Conservation (phyloP, 2,888 invertebrate genomes). For the Cheilosia scutellata region DNA sequence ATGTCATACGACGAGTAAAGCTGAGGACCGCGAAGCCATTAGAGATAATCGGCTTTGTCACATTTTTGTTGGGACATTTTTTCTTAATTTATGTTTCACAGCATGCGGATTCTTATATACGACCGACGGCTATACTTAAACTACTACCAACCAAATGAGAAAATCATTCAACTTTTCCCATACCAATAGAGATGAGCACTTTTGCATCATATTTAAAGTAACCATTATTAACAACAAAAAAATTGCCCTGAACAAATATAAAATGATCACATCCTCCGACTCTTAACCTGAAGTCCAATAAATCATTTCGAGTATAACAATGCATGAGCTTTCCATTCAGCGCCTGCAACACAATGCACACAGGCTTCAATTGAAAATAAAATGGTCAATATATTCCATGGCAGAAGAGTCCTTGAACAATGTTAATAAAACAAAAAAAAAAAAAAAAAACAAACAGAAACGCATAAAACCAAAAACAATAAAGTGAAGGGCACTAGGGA, state of each 20-base stretch:
- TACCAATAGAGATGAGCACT: neutral
- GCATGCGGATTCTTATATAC: too few relatives aligned
- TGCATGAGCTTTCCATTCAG: slow-evolving; percentile 60
- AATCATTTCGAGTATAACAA: slow-evolving; percentile 71
- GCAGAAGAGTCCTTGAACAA: slow-evolving; percentile 71
- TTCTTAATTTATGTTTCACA: too few relatives aligned
- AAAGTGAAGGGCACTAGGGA: slow-evolving; percentile 72
- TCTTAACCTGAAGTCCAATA: slow-evolving; percentile 72
- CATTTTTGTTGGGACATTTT: too few relatives aligned
- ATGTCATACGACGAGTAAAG: too few relatives aligned
- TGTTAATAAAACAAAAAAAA: slow-evolving; percentile 51
- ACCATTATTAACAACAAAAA: slow-evolving; percentile 7
- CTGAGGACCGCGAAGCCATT: too few relatives aligned
- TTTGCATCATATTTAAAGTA: neutral
- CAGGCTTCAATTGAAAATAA: slow-evolving; percentile 74
- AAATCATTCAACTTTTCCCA: too few relatives aligned
- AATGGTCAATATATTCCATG: slow-evolving; percentile 69
- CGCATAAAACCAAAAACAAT: slow-evolving; percentile 56
- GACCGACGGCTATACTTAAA: too few relatives aligned
- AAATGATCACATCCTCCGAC: slow-evolving; percentile 63
- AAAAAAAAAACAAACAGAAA: slow-evolving; percentile 13
- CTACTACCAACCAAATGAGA: too few relatives aligned
- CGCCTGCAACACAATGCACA: slow-evolving; percentile 55
- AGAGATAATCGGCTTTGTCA: too few relatives aligned
- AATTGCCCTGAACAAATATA: slow-evolving; percentile 41